Evolutionary conservation across 2,113 vertebrate species (phyloP), one percentile per base, ranked within the genome.

Genomic region (zebrafish (Danio rerio)): DNA sequence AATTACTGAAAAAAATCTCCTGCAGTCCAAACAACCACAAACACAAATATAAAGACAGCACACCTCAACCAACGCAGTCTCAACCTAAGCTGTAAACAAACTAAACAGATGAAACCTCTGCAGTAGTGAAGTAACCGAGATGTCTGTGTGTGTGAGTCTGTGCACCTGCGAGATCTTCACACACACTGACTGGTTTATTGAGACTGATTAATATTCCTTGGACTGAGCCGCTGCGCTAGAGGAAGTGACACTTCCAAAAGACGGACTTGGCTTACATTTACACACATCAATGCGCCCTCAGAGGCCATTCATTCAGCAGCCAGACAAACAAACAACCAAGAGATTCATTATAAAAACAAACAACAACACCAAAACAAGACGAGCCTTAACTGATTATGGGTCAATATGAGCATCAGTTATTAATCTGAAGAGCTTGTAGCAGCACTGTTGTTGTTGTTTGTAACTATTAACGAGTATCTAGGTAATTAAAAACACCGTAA

Each of bases 191-290:
- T 50, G n/a, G 43, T 16, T 80, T 80, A 84, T 63, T 81, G 53
- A 72, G 55, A 9, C 7, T 43, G 50, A 87, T 84, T 84, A 75
- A 82, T 80, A 87, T 84, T 82, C 78, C 45, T n/a, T 21, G 68
- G 82, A 83, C 58, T 58, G 63, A 65, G 40, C 49, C 42, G 66
- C 74, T 73, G 80, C 76, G 63, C 56, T 53, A 45, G 20, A 78
- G 65, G 81, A 78, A 76, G 73, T 83, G 72, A 40, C 69, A 55
- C 56, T 42, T 68, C 49, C 78, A 31, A 80, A 58, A 72, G 45
- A n/a, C 68, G 15, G 31, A 61, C 59, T 76, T 84, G 82, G 45
- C 61, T 75, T 71, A 52, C 82, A 18, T 66, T 74, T 68, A 83
- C 70, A 40, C 70, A 75, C 55, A 80, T 76, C 76, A 83, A 49